These are phyloP conservation scores for Prochilodus magdalenae DNA, from an alignment of 2,113 vertebrate species.

Conservation along the genomic window DNA sequence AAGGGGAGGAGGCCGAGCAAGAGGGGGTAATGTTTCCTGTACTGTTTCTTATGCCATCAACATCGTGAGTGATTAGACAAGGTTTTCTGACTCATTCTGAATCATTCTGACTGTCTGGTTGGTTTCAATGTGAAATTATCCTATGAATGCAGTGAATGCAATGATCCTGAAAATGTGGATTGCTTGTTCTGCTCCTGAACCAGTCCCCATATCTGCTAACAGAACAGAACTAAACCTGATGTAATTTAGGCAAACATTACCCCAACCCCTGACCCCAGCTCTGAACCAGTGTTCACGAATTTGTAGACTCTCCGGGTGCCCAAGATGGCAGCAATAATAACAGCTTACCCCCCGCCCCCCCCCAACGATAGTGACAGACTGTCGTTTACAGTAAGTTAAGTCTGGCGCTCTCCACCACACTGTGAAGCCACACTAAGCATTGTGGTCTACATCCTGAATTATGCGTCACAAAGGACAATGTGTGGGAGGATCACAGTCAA, in stretches of 20 bases:
- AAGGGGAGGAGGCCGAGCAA: neutral
- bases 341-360: no score
- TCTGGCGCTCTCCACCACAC: neutral
- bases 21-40: neutral
- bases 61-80: neutral
- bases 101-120: neutral
- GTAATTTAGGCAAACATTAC: no score
- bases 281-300: no score
- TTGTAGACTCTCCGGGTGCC: neutral
- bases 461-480: neutral
- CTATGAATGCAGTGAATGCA: no score
- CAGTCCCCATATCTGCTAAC: no score
- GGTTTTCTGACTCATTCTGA: no score
- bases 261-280: no score
- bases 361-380: neutral
- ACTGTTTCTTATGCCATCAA: neutral
- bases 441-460: neutral
- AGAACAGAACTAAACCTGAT: no score
- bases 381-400: neutral
- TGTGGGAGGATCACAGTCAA: neutral
- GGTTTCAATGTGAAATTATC: no score
- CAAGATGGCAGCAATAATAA: neutral
- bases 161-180: neutral
- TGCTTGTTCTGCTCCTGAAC: neutral
- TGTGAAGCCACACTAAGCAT: neutral